phyloP scores from a whole-genome alignment of 2,113 vertebrate genomes.

The Cisticola juncidis region DNA sequence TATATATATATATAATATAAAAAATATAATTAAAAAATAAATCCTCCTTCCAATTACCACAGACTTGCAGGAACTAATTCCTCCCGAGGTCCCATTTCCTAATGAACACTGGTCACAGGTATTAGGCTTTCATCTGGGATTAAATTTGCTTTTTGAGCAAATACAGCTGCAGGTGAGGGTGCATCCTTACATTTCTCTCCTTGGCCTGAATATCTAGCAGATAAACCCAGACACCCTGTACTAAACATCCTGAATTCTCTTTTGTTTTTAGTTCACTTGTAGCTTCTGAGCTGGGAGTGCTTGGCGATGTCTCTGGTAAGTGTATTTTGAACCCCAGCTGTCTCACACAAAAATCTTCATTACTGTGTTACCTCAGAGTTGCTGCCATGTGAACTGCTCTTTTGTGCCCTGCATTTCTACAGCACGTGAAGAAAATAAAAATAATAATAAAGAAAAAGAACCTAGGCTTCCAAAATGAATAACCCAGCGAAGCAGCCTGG shows the following conservation, averaged over 20 bases:
- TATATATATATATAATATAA: too few relatives aligned
- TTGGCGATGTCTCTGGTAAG: not conserved
- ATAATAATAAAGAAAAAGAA: not conserved
- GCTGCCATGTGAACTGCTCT: not conserved
- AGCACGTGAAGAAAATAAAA: not conserved
- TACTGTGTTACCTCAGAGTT: not conserved
- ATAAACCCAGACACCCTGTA: not conserved
- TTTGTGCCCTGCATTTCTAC: not conserved
- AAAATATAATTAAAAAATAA: too few relatives aligned
- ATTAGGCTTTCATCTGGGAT: not conserved
- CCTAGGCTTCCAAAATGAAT: not conserved
- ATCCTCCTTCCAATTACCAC: too few relatives aligned
- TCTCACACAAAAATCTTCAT: not conserved
- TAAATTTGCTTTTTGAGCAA: slow-evolving; percentile 5
- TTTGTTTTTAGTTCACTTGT: not conserved
- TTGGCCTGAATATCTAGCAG: not conserved
- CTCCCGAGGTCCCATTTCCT: not conserved
- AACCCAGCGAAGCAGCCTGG: not conserved
- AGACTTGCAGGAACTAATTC: too few relatives aligned
- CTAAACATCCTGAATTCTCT: not conserved
- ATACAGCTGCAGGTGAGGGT: not conserved
- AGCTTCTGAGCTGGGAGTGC: not conserved
- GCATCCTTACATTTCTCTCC: not conserved
- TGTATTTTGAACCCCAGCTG: not conserved
- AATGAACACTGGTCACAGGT: not conserved